Conservation (phyloP, 2,113 vertebrate species). For the Limanda limanda region DNA sequence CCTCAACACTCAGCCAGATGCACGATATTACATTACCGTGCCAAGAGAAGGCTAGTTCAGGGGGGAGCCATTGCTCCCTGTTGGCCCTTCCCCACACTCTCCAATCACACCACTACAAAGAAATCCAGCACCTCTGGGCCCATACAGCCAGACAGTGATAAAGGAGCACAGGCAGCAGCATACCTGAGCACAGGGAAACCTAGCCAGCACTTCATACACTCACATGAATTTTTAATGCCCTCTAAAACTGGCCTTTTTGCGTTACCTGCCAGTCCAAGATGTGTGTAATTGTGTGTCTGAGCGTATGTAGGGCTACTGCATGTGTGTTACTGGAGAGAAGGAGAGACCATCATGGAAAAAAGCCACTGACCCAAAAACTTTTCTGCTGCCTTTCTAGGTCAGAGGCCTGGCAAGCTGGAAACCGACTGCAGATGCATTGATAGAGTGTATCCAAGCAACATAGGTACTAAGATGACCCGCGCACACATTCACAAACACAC, state of each 20-base stretch:
- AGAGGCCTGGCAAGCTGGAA: constrained; percentile 32
- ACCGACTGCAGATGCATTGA: neutral
- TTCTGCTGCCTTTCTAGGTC: constrained; percentile 52
- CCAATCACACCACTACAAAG: constrained; percentile 32
- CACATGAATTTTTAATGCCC: constrained; percentile 77
- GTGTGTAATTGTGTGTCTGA: neutral
- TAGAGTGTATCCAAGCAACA: neutral
- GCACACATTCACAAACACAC: neutral
- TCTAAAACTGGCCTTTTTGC: constrained; percentile 61
- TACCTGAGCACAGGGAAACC: constrained; percentile 51
- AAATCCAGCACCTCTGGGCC: constrained; percentile 29
- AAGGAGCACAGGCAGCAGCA: constrained; percentile 41
- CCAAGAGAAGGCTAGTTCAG: constrained; percentile 12
- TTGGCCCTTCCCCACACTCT: constrained; percentile 15
- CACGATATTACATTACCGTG: constrained; percentile 30
- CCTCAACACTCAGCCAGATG: constrained; percentile 23
- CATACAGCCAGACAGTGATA: constrained; percentile 46
- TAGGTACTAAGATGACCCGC: constrained; percentile 1
- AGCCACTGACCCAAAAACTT: constrained; percentile 53
- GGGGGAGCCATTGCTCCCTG: constrained; percentile 27
- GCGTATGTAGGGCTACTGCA: neutral
- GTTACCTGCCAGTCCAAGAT: constrained; percentile 41
- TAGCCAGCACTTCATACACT: constrained; percentile 58
- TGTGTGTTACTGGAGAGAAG: neutral
- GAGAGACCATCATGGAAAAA: constrained; percentile 17